Evolutionary conservation across 2,113 vertebrate genomes (phyloP).

Genomic region (Heterotis niloticus): DNA sequence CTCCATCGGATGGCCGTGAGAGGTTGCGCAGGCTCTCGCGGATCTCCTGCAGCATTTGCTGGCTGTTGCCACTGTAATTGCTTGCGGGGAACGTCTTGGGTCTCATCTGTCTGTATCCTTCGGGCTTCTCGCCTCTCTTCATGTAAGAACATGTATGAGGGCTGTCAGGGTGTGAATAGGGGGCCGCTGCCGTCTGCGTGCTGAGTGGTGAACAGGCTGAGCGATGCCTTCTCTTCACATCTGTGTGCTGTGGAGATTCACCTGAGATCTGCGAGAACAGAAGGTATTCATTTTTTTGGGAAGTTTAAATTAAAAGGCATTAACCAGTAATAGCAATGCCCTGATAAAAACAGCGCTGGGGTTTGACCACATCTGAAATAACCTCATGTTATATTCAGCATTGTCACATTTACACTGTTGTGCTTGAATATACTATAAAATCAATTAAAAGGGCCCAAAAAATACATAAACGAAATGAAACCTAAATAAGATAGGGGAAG

Average conservation of each 20-base stretch:
- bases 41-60: constrained; percentile 97
- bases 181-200: not conserved
- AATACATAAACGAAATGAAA: too few species aligned
- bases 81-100: constrained; percentile 97
- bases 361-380: too few species aligned
- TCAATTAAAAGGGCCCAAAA: too few species aligned
- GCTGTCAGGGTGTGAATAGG: constrained; percentile 61
- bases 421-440: too few species aligned
- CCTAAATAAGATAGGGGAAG: too few species aligned
- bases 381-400: too few species aligned
- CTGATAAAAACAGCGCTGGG: too few species aligned
- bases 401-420: too few species aligned
- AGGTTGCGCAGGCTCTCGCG: constrained; percentile 90
- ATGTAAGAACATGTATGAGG: constrained; percentile 86
- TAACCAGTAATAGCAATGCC: too few species aligned
- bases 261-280: not conserved
- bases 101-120: constrained; percentile 96
- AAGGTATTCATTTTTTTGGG: not conserved
- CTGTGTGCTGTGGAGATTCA: constrained; percentile 36
- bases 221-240: constrained; percentile 37
- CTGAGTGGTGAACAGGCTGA: not conserved
- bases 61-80: constrained; percentile 89
- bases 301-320: too few species aligned
- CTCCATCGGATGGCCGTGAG: constrained; percentile 81
- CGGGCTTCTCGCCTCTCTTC: constrained; percentile 96